Base-by-base conservation (phyloP, 2,797 vertebrate species). In the Anableps anableps region DNA sequence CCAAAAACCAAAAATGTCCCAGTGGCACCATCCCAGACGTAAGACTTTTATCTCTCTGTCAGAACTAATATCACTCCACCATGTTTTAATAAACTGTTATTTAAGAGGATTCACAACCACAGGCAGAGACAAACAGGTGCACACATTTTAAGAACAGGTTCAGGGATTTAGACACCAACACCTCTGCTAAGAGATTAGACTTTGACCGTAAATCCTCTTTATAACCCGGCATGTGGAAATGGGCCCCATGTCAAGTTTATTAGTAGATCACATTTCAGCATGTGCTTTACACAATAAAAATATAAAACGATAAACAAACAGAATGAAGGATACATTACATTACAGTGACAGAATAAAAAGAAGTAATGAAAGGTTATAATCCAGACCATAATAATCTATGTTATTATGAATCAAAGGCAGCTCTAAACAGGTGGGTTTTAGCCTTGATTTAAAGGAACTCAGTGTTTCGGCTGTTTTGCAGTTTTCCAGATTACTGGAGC, bases 11-110 rank as follows among this genome's bases (percentile, higher is more conserved):
- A 0, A 47, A 81, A 1, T 99, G 98, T 85, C 97, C 97, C 0
- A 45, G 80, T 1, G 93, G 95, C 91, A 93, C 92, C 0, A 82
- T 83, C 68, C 88, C 83, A n/a, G 72, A 94, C 2, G 97, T 98
- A 93, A 95, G 95, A 94, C 1, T 64, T 38, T 14, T 10, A 26
- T n/a, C 6, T 36, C 1, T 31, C 29, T 31, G 29, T 17, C 58
- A 31, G 5, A 62, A 62, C 31, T 29, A 21, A n/a, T 11, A 19
- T n/a, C n/a, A 14, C 55, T 36, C n/a, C 31, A 6, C 31, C 58
- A 17, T 8, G 31, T 19, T 62, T 62, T 26, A 26, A 60, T 60
- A 16, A 55, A n/a, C 21, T 17, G 14, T 31, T 47, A 47, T 17
- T 60, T 0, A 60, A 60, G 14, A 60, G 29, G 29, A 17, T 60